These are phyloP conservation scores for Adela reaumurella DNA, from an alignment of 2,888 invertebrate genomes.

Conservation along the genomic window DNA sequence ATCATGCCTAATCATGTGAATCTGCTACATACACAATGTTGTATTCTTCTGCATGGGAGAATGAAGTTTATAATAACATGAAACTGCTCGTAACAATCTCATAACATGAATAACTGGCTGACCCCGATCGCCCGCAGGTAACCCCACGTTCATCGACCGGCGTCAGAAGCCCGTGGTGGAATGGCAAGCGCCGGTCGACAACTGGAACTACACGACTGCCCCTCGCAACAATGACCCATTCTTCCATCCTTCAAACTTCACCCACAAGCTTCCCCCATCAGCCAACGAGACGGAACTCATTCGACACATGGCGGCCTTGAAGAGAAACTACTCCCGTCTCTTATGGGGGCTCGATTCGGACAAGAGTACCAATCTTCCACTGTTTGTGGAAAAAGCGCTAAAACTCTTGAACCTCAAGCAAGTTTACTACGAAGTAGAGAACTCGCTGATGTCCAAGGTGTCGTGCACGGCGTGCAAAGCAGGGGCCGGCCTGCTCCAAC, in stretches of 20 bases:
- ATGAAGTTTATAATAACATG: too few species aligned
- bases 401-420: constrained; percentile 80
- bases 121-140: too few species aligned
- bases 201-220: constrained; percentile 40
- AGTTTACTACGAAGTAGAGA: constrained; percentile 81
- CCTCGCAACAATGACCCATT: constrained; percentile 39
- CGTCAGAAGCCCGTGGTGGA: constrained; percentile 34
- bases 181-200: constrained; percentile 47
- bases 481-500: constrained; percentile 79
- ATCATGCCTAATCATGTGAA: too few species aligned
- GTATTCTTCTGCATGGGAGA: too few species aligned
- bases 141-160: constrained; percentile 40
- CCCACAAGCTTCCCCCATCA: constrained; percentile 47
- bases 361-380: constrained; percentile 67
- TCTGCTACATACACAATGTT: too few species aligned
- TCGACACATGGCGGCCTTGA: constrained; percentile 40
- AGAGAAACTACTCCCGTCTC: constrained; percentile 54
- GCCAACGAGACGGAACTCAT: constrained; percentile 47
- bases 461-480: constrained; percentile 89
- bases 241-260: constrained; percentile 42
- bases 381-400: constrained; percentile 79
- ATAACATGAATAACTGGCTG: too few species aligned
- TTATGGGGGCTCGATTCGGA: constrained; percentile 71
- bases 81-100: too few species aligned
- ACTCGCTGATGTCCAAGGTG: constrained; percentile 87